These are phyloP conservation scores for Yoshiicerus persimilis DNA, from an alignment of 1,140 invertebrate genomes.

Conservation along the genomic window DNA sequence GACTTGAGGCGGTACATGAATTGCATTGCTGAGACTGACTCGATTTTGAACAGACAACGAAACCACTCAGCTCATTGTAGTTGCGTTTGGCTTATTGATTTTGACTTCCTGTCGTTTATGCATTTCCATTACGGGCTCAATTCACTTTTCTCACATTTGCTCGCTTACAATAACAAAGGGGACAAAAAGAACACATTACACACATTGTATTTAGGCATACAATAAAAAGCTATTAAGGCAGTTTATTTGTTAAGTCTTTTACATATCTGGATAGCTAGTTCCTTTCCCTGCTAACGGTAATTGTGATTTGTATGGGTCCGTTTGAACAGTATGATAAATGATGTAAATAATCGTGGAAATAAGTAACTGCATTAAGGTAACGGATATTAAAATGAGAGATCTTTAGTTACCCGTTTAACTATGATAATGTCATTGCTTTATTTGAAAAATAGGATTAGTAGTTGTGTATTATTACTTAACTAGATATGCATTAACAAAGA, in stretches of 20 bases:
- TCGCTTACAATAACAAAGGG: background rate
- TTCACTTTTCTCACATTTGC: background rate
- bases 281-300: too few relatives aligned
- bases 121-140: slow-evolving; percentile 1
- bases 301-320: too few relatives aligned
- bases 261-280: too few relatives aligned
- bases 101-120: slow-evolving; percentile 29
- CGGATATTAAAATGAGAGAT: background rate
- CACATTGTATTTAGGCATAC: background rate
- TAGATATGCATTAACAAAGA: too few relatives aligned
- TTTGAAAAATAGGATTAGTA: too few relatives aligned
- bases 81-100: slow-evolving; percentile 28
- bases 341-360: too few relatives aligned
- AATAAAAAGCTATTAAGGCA: background rate
- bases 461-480: too few relatives aligned
- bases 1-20: background rate
- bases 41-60: slow-evolving; percentile 14
- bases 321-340: too few relatives aligned
- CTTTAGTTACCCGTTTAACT: background rate
- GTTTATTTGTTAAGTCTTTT: background rate
- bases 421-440: background rate
- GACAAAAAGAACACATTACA: background rate
- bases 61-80: background rate
- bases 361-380: too few relatives aligned
- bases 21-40: background rate